phyloP scores from a whole-genome alignment of 2,888 invertebrate genomes.

The Papilio elwesi region DNA sequence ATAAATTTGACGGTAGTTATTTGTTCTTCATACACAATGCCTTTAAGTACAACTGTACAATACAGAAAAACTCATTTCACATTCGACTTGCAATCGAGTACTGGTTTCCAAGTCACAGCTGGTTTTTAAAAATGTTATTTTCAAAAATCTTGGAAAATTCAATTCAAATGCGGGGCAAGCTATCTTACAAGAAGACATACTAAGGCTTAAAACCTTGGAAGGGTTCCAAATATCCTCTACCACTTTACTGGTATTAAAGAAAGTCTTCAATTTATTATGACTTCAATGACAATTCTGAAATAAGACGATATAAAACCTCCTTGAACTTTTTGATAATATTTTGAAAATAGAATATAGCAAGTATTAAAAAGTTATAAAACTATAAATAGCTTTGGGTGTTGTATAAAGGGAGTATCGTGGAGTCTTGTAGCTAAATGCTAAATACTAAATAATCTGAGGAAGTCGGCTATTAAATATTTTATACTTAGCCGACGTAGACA shows the following conservation, averaged over 20 bases:
- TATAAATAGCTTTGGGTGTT: constrained; percentile 19
- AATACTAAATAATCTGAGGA: constrained; percentile 11
- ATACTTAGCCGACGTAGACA: constrained; percentile 44
- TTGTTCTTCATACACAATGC: not conserved
- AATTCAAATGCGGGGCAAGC: constrained; percentile 18
- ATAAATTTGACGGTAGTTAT: not conserved
- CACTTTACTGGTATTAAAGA: constrained; percentile 25
- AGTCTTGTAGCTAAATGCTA: not conserved
- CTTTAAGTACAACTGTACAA: not conserved
- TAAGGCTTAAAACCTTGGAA: constrained; percentile 29
- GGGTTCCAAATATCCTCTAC: constrained; percentile 29
- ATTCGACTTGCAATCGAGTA: not conserved
- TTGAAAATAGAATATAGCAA: constrained; percentile 19
- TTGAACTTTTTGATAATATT: constrained; percentile 21
- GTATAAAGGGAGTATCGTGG: not conserved
- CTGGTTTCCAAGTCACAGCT: no score
- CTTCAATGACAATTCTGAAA: constrained; percentile 27
- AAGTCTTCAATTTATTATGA: constrained; percentile 35
- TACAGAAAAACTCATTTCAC: not conserved
- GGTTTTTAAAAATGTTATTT: not conserved
- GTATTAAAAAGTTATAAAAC: constrained; percentile 16
- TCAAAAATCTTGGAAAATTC: not conserved
- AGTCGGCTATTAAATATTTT: constrained; percentile 30
- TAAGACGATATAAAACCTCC: constrained; percentile 26
- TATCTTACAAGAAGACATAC: not conserved